A percentile compares a stretch with the other conserved stretches of the same genome.
These are phyloP conservation scores for Eueides isabella DNA, from an alignment of 1,140 invertebrate genomes.

Conservation along the genomic window DNA sequence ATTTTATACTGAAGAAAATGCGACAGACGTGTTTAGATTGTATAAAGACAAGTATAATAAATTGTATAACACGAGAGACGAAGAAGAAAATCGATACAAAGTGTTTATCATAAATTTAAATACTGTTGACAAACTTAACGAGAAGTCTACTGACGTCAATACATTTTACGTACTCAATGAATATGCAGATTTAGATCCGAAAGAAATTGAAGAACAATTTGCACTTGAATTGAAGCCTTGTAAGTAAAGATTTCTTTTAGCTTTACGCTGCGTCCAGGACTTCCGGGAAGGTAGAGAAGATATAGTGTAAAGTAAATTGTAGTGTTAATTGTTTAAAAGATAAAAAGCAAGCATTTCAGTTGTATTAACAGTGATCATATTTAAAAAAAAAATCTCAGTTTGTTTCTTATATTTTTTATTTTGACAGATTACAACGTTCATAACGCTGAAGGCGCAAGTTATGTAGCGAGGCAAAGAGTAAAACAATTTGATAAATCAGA, in stretches of 20 bases:
- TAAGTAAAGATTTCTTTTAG: no score
- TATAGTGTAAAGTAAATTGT: no score
- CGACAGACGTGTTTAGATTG: conserved; percentile 47
- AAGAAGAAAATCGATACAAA: conserved; percentile 46
- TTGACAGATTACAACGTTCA: conserved; percentile 40
- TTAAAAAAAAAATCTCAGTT: background rate
- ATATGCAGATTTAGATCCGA: conserved; percentile 55
- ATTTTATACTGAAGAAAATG: conserved; percentile 43
- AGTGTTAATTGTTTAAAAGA: no score
- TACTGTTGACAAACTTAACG: conserved; percentile 49
- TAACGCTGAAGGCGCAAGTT: conserved; percentile 32
- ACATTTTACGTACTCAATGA: conserved; percentile 56
- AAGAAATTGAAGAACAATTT: conserved; percentile 44
- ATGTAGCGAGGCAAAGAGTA: conserved; percentile 27
- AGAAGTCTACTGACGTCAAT: conserved; percentile 40
- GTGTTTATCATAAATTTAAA: conserved; percentile 60
- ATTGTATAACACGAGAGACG: conserved; percentile 43
- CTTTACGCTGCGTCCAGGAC: no score
- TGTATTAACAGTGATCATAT: no score
- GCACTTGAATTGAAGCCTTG: background rate
- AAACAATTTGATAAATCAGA: conserved; percentile 40
- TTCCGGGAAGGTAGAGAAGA: no score
- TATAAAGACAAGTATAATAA: conserved; percentile 62
- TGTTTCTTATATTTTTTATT: background rate
- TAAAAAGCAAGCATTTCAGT: no score